Evolutionary conservation across 1,140 invertebrate species (phyloP).

Genomic region (Dendrolimus kikuchii): DNA sequence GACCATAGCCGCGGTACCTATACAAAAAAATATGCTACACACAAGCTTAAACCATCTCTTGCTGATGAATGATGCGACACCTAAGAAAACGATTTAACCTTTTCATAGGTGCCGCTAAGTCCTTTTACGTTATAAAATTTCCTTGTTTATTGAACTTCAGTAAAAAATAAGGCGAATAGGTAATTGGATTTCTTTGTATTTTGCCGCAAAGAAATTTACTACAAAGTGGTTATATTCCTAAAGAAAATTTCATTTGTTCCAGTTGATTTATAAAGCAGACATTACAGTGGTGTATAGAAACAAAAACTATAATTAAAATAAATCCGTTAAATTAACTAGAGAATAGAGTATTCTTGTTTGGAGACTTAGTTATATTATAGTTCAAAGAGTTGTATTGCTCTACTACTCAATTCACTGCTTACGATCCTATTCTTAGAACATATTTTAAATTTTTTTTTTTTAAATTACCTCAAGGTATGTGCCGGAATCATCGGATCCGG

Average conservation of each 20-base stretch:
- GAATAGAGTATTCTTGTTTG: background rate
- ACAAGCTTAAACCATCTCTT: no score
- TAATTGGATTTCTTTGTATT: constrained; percentile 1
- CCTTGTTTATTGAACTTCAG: no score
- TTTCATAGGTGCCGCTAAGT: no score
- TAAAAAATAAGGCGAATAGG: background rate
- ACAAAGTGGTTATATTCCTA: background rate
- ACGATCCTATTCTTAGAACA: no score
- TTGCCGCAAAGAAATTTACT: constrained; percentile 1
- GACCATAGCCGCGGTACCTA: constrained; percentile 77
- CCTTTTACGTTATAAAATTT: no score
- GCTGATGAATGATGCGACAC: no score
- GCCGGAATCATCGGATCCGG: constrained; percentile 76
- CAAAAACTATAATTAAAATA: background rate
- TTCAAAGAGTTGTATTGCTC: no score
- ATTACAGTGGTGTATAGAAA: background rate
- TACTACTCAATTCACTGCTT: no score
- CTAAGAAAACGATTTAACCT: no score
- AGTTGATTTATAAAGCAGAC: background rate
- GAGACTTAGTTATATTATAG: no score
- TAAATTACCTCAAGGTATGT: constrained; percentile 74
- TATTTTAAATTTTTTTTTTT: background rate
- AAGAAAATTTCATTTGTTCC: constrained; percentile 3
- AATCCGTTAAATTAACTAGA: background rate
- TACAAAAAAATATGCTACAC: no score